These are phyloP conservation scores for Callyntrura sp. DNA, from an alignment of 2,888 invertebrate species.

Conservation along the genomic window DNA sequence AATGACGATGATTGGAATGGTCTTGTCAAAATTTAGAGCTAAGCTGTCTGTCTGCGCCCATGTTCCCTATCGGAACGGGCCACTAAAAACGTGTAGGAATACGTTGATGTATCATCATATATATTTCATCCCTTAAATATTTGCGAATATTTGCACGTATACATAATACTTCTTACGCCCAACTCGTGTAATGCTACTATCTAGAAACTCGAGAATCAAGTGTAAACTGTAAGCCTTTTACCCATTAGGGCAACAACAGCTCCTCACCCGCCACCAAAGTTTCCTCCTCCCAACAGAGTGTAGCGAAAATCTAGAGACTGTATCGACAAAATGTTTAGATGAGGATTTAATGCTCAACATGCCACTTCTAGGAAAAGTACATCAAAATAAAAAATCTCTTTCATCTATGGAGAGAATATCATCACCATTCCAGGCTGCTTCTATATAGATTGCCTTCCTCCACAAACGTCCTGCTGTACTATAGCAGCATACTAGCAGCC, in stretches of 20 bases:
- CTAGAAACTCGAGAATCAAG: too few species aligned
- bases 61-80: conserved; percentile 19
- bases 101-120: neutral
- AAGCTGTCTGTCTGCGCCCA: neutral
- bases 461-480: too few species aligned
- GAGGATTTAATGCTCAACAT: conserved; percentile 61
- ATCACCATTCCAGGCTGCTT: neutral
- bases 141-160: neutral
- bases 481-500: neutral
- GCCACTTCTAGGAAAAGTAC: conserved; percentile 34
- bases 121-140: too few species aligned
- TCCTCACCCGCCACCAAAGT: neutral
- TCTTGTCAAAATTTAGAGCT: neutral
- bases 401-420: neutral
- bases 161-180: neutral
- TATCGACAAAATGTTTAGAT: conserved; percentile 56
- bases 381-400: neutral
- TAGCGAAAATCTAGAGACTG: neutral
- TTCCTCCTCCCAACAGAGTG: neutral
- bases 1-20: conserved; percentile 28
- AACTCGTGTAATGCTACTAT: neutral
- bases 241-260: neutral
- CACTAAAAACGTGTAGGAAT: neutral
- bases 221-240: too few species aligned
- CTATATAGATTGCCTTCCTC: too few species aligned